Evolutionary conservation across 2,797 vertebrate genomes (phyloP), one percentile per base, ranked within the genome.

Genomic region (Epinephelus coioides): DNA sequence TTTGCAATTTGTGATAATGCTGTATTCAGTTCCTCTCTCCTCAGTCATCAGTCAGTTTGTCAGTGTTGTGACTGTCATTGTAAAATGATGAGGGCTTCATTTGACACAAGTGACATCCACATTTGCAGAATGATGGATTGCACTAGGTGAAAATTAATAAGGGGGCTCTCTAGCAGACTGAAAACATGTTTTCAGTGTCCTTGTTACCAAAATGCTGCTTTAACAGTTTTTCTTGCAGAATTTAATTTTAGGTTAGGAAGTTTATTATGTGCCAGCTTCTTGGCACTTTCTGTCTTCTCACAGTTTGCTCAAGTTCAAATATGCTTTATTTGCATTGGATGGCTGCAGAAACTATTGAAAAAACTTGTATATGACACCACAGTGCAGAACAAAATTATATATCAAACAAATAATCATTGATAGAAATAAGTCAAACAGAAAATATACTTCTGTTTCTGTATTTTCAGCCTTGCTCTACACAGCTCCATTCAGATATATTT

Each of bases 81-180:
- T 46, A 55, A 64, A 73, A 30, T 14, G 12, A 63, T 3, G 34
- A 40, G 57, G 57, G 21, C 69, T 12, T n/a, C 25, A 6, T 72
- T 53, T 62, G 13, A 62, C n/a, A 23, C 9, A 30, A 15, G 49
- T 47, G 61, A 49, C 19, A 25, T 19, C 40, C 61, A 12, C 46
- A 18, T 49, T 65, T 56, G 19, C 46, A 38, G 61, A 38, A 38
- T 49, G 71, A 73, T 56, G 71, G 50, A 64, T 25, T 50, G 23
- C 50, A n/a, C 15, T 15, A 19, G 46, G 46, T 50, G 46, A 59
- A 38, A 21, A 14, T 44, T 59, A 43, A 51, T 8, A n/a, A 51
- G 57, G 0, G 17, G 23, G 3, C 27, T 30, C 6, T 49, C 25
- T 10, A 21, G 19, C 17, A 27, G 21, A 44, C 23, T 15, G 43